Percentiles rank a stretch among this genome's conserved stretches.
These are phyloP conservation scores for Keiferia lycopersicella DNA, from an alignment of 2,888 invertebrate genomes.

Conservation along the genomic window DNA sequence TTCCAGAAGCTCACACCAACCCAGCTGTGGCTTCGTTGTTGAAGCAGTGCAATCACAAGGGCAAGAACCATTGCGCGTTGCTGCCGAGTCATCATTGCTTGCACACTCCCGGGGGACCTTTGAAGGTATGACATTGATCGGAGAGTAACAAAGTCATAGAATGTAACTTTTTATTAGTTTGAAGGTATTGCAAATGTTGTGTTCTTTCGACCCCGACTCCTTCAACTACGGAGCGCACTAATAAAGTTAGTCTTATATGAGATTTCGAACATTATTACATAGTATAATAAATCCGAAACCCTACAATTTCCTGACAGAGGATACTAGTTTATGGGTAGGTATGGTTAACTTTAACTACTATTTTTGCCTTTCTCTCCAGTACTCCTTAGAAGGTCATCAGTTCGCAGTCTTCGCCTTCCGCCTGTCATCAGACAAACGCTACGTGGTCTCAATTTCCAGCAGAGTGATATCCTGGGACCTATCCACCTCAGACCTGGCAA, in stretches of 20 bases:
- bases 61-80: slow-evolving; percentile 93
- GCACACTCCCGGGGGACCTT: slow-evolving; percentile 98
- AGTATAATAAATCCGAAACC: too few species aligned
- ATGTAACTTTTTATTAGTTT: too few species aligned
- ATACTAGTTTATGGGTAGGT: too few species aligned
- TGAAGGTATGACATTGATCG: slow-evolving; percentile 85
- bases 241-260: too few species aligned
- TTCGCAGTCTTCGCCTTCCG: slow-evolving; percentile 98
- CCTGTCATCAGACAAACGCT: slow-evolving; percentile 93
- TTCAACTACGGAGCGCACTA: too few species aligned
- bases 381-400: slow-evolving; percentile 98
- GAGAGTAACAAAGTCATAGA: background rate
- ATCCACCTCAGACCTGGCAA: slow-evolving; percentile 95
- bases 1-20: slow-evolving; percentile 87
- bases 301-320: too few species aligned
- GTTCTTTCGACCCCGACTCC: too few species aligned
- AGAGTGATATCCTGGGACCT: slow-evolving; percentile 98
- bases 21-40: slow-evolving; percentile 93
- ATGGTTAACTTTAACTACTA: too few species aligned
- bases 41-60: slow-evolving; percentile 94
- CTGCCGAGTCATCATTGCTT: slow-evolving; percentile 97
- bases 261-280: too few species aligned
- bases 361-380: slow-evolving; percentile 73
- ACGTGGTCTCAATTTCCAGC: slow-evolving; percentile 97
- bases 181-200: too few species aligned